These are phyloP conservation scores for Caenorhabditis imperialis DNA, from an alignment of 2,888 invertebrate genomes.

Conservation along the genomic window DNA sequence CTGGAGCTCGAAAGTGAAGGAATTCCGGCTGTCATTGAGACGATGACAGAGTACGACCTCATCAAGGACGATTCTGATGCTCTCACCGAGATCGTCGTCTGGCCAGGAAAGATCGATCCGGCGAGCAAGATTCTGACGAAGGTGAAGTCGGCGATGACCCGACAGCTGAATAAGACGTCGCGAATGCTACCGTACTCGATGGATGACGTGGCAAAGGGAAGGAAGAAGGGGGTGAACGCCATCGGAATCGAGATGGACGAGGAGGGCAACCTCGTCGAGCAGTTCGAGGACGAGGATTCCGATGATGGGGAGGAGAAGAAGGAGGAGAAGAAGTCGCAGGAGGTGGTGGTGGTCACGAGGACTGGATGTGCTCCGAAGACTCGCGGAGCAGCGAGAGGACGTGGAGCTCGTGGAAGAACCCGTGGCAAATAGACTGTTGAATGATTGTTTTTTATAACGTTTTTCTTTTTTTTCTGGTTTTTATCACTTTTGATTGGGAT, in stretches of 20 bases:
- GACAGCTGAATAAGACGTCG: slow-evolving; percentile 90
- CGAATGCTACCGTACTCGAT: slow-evolving; percentile 87
- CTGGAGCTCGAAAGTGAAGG: slow-evolving; percentile 80
- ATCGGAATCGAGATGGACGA: slow-evolving; percentile 65
- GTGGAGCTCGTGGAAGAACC: slow-evolving; percentile 32
- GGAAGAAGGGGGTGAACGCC: slow-evolving; percentile 35
- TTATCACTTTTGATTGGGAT: not conserved
- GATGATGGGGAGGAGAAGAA: slow-evolving; percentile 56
- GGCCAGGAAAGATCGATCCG: slow-evolving; percentile 83
- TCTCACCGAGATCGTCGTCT: slow-evolving; percentile 87
- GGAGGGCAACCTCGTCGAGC: slow-evolving; percentile 66
- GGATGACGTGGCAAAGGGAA: slow-evolving; percentile 75
- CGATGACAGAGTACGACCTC: slow-evolving; percentile 84
- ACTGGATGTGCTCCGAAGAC: slow-evolving; percentile 5
- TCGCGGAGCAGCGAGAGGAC: slow-evolving; percentile 22
- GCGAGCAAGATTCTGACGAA: slow-evolving; percentile 83
- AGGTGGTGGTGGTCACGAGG: slow-evolving; percentile 36
- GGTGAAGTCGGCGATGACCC: slow-evolving; percentile 93
- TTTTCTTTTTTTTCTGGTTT: not conserved
- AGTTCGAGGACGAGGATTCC: slow-evolving; percentile 58
- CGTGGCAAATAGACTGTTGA: too few relatives aligned
- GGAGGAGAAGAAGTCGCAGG: slow-evolving; percentile 50
- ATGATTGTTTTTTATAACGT: slow-evolving; percentile 13
- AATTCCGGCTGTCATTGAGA: slow-evolving; percentile 59
- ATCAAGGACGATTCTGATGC: slow-evolving; percentile 92